Evolutionary conservation across 2,888 invertebrate species (phyloP), one percentile per base, ranked within the genome.

Genomic region (Phragmatobia fuliginosa): DNA sequence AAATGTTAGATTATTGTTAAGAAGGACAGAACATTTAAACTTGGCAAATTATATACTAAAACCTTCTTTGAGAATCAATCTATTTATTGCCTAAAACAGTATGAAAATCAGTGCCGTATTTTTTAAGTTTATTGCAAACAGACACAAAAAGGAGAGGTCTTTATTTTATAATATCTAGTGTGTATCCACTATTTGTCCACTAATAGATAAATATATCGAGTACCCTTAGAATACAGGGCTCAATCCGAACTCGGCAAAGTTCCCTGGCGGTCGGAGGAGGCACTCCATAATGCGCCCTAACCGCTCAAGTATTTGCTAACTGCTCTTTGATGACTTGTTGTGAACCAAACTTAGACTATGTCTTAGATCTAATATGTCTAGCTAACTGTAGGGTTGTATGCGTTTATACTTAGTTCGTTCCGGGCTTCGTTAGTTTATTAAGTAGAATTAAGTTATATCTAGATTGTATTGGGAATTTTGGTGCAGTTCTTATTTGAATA

Each of bases 291-390:
- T 85, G 82, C 82, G 83, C 82, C 81, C 83, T 84, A 88, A 90
- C 89, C 87, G 88, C 87, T 83, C 83, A 89, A 91, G 87, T 90
- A 90, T 90, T 88, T 79, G 81, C 88, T 86, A 91, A 90, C 88
- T 90, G 86, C 86, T 86, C 82, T 89, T 89, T 90, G 85, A 89
- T 85, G 88, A 88, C 85, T 89, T 87, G 85, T 83, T 82, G 78
- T 81, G 72, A 62, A 71, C 68, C 41, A 64, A 74, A 75, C 75
- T 78, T 81, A 72, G 33, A 49, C 73, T 69, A 31, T 49, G 59
- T 28, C 62, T 63, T 66, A 66, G 67, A 63, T 66, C 33, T 11
- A 52, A 32, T 16, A 59, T 33, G 25, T 64, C 10, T 1, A 28
- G 38, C 4, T 28, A 21, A 56, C 21, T 56, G 65, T 8, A 28